Evolutionary conservation across 2,888 invertebrate species (phyloP), one percentile per base, ranked within the genome.

Genomic region (Stenolophus ochropezus): DNA sequence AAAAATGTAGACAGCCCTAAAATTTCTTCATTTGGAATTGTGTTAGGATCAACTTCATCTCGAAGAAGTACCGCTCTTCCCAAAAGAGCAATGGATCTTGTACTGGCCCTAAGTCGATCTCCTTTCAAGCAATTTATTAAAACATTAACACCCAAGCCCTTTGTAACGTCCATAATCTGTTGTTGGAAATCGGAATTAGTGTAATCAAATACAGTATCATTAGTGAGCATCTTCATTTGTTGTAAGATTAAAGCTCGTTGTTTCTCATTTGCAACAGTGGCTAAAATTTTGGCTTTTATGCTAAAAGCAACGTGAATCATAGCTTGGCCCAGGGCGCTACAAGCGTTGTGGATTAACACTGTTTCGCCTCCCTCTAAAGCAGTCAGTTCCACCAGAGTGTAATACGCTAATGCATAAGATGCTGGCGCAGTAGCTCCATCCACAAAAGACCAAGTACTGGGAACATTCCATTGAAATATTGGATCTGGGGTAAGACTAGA

Each of bases 51-150:
- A 1, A 93, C 92, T 85, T 96, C 89, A 88, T 97, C 96, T 56
- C 96, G 96, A 82, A 97, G 95, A 89, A 97, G 96, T 65, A 96
- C 89, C 87, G 97, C 96, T 83, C 94, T 91, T 8, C 97, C 94
- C 8, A 91, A 90, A 4, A 86, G 85, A 0, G 91, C 92, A 18
- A 94, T 87, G 84, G 94, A 94, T 1, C 93, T 90, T 0, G 94
- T 88, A 0, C 94, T 93, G 0, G 93, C 94, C 86, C 93, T 92
- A 0, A 98, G 91, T 87, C 98, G 96, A 61, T 97, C 97, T 85
- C 97, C 98, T 0, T 97, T 93, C 49, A 98, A 90, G 0, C 97
- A 97, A 88, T 99, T 99, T 8, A 97, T 89, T 23, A 98, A 95
- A 80, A 98, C 91, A 86, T 99, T 95, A 0, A 98, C 98, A 53